A percentile compares a stretch with the other conserved stretches of the same genome.
These are phyloP conservation scores for Equus quagga DNA, from an alignment of 2,113 vertebrate genomes.

Conservation along the genomic window DNA sequence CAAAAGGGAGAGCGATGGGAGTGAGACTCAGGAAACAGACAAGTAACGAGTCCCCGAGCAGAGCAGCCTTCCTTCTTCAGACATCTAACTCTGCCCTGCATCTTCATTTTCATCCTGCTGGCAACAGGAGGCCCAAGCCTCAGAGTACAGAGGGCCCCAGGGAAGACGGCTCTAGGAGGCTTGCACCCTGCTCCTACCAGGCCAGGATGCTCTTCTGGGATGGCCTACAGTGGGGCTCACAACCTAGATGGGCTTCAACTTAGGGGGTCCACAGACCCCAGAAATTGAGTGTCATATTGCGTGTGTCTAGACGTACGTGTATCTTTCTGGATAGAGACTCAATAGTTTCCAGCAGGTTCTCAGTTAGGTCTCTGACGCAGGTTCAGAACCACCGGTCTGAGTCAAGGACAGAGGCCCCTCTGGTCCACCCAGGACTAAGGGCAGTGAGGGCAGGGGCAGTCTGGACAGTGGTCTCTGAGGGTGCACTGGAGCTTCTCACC, in stretches of 20 bases:
- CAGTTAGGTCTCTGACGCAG: not conserved
- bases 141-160: not conserved
- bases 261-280: not conserved
- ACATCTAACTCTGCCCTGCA: not conserved
- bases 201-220: not conserved
- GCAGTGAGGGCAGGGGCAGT: not conserved
- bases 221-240: not conserved
- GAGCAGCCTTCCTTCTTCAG: not conserved
- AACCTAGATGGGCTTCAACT: not conserved
- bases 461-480: not conserved
- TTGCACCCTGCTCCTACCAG: not conserved
- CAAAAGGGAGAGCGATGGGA: not conserved
- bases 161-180: not conserved
- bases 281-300: not conserved
- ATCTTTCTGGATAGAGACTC: not conserved
- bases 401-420: not conserved
- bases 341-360: not conserved
- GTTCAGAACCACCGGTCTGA: not conserved
- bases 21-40: not conserved
- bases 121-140: not conserved
- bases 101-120: not conserved
- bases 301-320: not conserved
- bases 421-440: not conserved
- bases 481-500: not conserved
- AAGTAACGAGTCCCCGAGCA: not conserved